Base-by-base conservation (phyloP, 2,113 vertebrate species). In the Bettongia penicillata region DNA sequence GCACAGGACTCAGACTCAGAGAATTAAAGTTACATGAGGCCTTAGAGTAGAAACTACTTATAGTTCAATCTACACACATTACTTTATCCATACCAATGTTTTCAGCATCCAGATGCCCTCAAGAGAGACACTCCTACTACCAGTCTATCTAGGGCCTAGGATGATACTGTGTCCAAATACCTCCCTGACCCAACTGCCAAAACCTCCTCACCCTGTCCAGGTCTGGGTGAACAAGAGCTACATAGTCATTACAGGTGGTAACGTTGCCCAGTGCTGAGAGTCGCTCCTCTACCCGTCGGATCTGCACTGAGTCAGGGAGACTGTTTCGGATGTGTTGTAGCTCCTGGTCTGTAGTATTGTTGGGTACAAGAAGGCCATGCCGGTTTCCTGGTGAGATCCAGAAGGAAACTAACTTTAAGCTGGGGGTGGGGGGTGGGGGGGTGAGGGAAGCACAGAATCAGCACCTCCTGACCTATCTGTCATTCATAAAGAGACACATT, bases 251-350 rank as follows among this genome's bases (percentile, higher is more conserved):
- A 98, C 99, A 99, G 92, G 99, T 98, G 37, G 99, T 98, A 97
- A 99, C 99, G 1, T 99, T 99, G n/a, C 99, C 99, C 68, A 99
- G 98, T 0, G 99, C 99, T 0, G 99, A 99, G 0, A 99, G 99
- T 0, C 99, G 98, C 97, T 99, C 99, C 97, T 99, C 99, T 0
- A 99, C 99, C 0, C 99, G 98, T 94, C 99, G 99, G 94, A 99
- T 99, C 61, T 98, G 98, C 49, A 99, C 99, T 0, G 99, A 57
- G 0, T 99, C 99, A 0, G 99, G 99, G 2, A 99, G 99, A 47
- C 98, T 98, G 97, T 99, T 99, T 0, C 99, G 98, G 93, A 99
- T 99, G 97, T 99, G 99, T 93, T 99, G 99, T 93, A 99, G 99
- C 98, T 99, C 99, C 94, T 99, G 99, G 97, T 99, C 99, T 0